Base-by-base conservation (phyloP, 1,140 invertebrate species). In the Tetragonula clypearis region DNA sequence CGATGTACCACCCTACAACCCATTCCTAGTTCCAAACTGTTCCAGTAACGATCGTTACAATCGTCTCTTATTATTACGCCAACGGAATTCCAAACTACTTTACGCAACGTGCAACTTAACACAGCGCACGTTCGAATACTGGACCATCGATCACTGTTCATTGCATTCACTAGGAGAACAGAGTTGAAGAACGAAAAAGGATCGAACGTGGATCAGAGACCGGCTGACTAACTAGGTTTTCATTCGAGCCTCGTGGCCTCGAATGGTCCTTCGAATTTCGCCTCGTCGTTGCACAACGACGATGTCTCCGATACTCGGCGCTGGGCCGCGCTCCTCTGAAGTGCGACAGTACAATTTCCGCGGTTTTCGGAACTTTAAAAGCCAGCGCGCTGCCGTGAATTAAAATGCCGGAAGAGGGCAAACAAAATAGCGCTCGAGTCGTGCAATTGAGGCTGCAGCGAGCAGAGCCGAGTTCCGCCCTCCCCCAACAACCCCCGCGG, bases 391-490 rank as follows among this genome's bases (percentile, higher is more conserved):
- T 9, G 73, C 56, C 14, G 23, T 84, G 86, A 88, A 90, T 90
- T 91, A 90, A 91, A 90, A 81, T 81, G 84, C 23, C 85, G 81
- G 84, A 88, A 80, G 75, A 78, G 82, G 79, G 85, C 82, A 86
- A 91, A 90, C 88, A 87, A 89, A 89, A 88, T 88, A 90, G 87
- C 86, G 75, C 55, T 75, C 60, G 85, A 89, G 87, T 90, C 79
- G 79, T 60, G 84, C 86, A 81, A 87, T 90, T 86, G 82, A 77
- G 76, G 74, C 56, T 65, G 6, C 49, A 41, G n/a, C 76, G 26
- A 74, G 55, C 69, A 55, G 23, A 56, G 73, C 21, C 80, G 74
- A 26, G 55, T 84, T 77, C 62, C 30, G 73, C 17, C 62, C 30
- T 30, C 30, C 30, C 30, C 30, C n/a, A n/a, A n/a, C 30, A 30